Base-by-base conservation (phyloP, 1,140 invertebrate genomes). In the Lepidurus packardi region DNA sequence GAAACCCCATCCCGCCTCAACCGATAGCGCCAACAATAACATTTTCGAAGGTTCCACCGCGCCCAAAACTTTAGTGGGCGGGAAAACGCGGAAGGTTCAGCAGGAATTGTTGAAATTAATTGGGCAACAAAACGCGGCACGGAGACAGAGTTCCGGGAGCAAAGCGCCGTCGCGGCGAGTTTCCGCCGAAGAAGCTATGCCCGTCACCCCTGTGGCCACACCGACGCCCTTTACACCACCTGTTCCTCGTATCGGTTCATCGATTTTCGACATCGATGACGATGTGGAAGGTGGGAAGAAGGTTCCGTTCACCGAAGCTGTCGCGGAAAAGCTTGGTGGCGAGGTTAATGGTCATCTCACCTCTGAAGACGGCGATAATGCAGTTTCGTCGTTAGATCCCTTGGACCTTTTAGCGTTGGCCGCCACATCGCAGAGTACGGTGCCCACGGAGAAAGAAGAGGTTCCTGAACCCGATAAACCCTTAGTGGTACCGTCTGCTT, bases 201-300 rank as follows among this genome's bases (percentile, higher is more conserved):
- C 73, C 7, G 73, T 42, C 9, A 74, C 78, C 21, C 78, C 78
- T n/a, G 8, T 21, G 6, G 53, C 53, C 53, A 47, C 41, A 2
- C 73, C 73, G 25, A 34, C 77, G n/a, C 9, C 44, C 43, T 44
- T 73, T 25, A 41, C 42, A 13, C 74, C 76, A 13, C 24, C 75
- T n/a, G 47, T 74, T n/a, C 73, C 76, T 8, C 42, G 74, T 13
- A 77, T 73, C 11, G 79, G 76, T 5, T 78, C 42, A 10, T 80
- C 79, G 9, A 77, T 80, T 42, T 80, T 80, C 34, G 79, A 80
- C 34, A 80, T 80, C 74, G 79, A 80, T 24, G 79, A 80, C 25
- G 76, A 78, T 45, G 4, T 78, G 16, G 78, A 75, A 16, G 78
- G 73, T 10, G 74, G 53, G 21, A 75, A 73, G 9, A 78, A 65